A percentile compares a stretch with the other conserved stretches of the same genome.
These are phyloP conservation scores for Takifugu bimaculatus DNA, from an alignment of 2,113 vertebrate species.

Conservation along the genomic window DNA sequence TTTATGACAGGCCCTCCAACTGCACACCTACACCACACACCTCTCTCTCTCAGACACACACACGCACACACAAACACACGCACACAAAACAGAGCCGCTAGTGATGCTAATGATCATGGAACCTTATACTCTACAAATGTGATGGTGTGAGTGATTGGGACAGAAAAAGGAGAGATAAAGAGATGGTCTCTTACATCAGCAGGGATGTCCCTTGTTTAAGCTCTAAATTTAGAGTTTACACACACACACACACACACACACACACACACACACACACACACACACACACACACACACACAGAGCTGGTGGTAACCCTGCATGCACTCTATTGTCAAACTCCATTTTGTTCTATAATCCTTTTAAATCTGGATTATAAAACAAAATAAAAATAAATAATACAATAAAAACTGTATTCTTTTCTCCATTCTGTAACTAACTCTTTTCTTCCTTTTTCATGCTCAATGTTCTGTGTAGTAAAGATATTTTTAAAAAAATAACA, in stretches of 20 bases:
- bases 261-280: background rate
- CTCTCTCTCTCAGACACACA: conserved; percentile 4
- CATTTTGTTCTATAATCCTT: background rate
- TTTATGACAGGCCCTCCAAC: conserved; percentile 57
- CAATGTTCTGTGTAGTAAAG: background rate
- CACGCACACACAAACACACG: conserved; percentile 10
- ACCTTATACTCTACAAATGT: conserved; percentile 53
- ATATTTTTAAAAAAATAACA: background rate
- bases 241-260: no score
- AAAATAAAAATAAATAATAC: background rate
- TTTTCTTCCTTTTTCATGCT: background rate
- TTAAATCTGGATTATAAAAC: background rate
- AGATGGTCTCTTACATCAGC: conserved; percentile 15
- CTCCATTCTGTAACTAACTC: background rate
- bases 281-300: conserved; percentile 2
- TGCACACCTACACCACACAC: conserved; percentile 37
- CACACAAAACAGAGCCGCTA: conserved; percentile 7
- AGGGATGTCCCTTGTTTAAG: background rate
- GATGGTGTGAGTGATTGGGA: conserved; percentile 54
- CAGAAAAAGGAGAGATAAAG: conserved; percentile 41
- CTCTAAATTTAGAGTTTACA: conserved; percentile 6
- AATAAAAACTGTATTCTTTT: background rate
- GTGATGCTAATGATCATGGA: background rate
- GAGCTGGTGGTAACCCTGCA: background rate
- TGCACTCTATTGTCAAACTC: background rate